These are phyloP conservation scores for Nyctereutes procyonoides DNA, from an alignment of 2,113 vertebrate species.

Conservation along the genomic window DNA sequence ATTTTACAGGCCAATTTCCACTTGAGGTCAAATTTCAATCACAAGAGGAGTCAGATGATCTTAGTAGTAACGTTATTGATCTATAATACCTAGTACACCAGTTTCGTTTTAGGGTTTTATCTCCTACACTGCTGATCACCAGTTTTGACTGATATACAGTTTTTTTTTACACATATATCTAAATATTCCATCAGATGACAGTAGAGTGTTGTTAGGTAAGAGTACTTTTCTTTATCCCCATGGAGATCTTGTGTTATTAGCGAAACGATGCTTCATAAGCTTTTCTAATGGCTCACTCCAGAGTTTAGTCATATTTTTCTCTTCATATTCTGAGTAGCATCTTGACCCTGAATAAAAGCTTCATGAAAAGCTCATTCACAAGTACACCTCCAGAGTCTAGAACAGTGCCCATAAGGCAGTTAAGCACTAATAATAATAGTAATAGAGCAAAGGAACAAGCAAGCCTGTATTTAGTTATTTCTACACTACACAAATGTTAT, in stretches of 20 bases:
- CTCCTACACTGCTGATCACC: neutral
- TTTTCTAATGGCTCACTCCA: neutral
- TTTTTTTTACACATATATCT: neutral
- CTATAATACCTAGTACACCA: neutral
- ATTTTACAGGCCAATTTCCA: neutral
- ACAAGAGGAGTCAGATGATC: neutral
- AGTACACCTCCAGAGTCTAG: neutral
- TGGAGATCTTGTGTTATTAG: neutral
- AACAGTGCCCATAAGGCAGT: neutral
- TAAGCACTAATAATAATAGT: neutral
- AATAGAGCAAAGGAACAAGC: neutral
- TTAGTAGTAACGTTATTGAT: neutral
- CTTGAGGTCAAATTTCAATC: neutral
- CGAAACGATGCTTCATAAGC: neutral
- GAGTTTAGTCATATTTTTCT: neutral
- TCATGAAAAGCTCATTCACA: neutral
- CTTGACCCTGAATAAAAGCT: neutral
- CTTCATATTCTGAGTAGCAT: neutral
- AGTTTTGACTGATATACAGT: neutral
- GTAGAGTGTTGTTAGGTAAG: neutral
- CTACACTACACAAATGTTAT: neutral
- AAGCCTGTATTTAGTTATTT: neutral
- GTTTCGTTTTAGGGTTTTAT: neutral
- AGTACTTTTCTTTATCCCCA: neutral
- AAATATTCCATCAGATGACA: neutral